Percentiles rank a stretch among this genome's conserved stretches.
These are phyloP conservation scores for Cremastinae sp. DNA, from an alignment of 2,888 invertebrate species.

Conservation along the genomic window DNA sequence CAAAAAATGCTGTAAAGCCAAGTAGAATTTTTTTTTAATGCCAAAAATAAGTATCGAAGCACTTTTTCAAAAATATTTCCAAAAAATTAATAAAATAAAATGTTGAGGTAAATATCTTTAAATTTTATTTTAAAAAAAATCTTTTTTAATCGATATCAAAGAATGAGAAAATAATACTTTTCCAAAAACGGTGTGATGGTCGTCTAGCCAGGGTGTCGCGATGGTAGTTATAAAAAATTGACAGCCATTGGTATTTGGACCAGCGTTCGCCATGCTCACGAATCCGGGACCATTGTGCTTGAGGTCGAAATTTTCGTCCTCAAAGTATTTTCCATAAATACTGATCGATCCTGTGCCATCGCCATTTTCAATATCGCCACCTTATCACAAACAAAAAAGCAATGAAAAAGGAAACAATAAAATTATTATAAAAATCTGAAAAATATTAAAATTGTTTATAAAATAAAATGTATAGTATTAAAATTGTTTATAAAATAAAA, in stretches of 20 bases:
- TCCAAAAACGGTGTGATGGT: slow-evolving; percentile 93
- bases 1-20: too few species aligned
- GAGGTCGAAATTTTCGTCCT: slow-evolving; percentile 92
- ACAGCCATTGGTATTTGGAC: slow-evolving; percentile 94
- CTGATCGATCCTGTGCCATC: slow-evolving; percentile 93
- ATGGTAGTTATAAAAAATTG: slow-evolving; percentile 97
- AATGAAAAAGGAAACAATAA: too few species aligned
- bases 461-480: too few species aligned
- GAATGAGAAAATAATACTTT: slow-evolving; percentile 87
- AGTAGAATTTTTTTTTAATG: not conserved
- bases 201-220: slow-evolving; percentile 93
- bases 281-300: slow-evolving; percentile 92
- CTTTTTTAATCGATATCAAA: too few species aligned
- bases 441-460: too few species aligned
- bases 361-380: slow-evolving; percentile 90
- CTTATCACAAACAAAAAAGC: slow-evolving; percentile 79
- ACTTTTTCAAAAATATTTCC: too few species aligned
- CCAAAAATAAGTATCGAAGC: too few species aligned
- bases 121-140: not conserved
- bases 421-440: too few species aligned
- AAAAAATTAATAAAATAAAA: too few species aligned
- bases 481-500: too few species aligned
- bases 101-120: too few species aligned
- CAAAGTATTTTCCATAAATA: slow-evolving; percentile 92
- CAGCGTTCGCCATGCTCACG: slow-evolving; percentile 95